Conservation (phyloP, 2,888 invertebrate genomes). For the Limnephilus rhombicus region DNA sequence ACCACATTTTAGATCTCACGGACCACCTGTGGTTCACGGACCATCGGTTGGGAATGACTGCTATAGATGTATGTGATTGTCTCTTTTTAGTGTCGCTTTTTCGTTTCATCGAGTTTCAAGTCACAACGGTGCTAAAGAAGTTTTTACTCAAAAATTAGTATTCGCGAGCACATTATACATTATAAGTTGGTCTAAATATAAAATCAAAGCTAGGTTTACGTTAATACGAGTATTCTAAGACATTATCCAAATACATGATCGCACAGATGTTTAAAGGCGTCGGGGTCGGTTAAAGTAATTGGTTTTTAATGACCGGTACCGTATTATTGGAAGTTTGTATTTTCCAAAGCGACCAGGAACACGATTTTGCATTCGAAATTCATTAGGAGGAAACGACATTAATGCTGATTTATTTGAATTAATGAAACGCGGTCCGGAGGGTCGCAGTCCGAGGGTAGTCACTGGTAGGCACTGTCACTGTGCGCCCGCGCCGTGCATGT, state of each 20-base stretch:
- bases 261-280: background rate
- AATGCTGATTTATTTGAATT: slow-evolving; percentile 15
- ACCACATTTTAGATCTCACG: too few relatives aligned
- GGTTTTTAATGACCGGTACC: background rate
- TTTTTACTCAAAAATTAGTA: too few relatives aligned
- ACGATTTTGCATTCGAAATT: slow-evolving; percentile 1
- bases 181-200: too few relatives aligned
- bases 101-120: too few relatives aligned
- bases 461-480: background rate
- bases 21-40: too few relatives aligned
- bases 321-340: background rate
- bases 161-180: too few relatives aligned
- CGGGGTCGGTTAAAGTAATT: background rate
- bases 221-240: background rate
- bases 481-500: background rate
- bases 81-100: too few relatives aligned
- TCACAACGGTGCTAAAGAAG: too few relatives aligned
- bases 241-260: background rate
- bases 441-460: background rate
- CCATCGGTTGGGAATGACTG: too few relatives aligned
- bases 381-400: slow-evolving; percentile 14
- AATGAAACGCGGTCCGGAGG: slow-evolving; percentile 5
- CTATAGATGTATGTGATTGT: too few relatives aligned
- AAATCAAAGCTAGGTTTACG: too few relatives aligned
- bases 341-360: background rate